These are phyloP conservation scores for Kryptopterus vitreolus DNA, from an alignment of 2,797 vertebrate species.

Conservation along the genomic window DNA sequence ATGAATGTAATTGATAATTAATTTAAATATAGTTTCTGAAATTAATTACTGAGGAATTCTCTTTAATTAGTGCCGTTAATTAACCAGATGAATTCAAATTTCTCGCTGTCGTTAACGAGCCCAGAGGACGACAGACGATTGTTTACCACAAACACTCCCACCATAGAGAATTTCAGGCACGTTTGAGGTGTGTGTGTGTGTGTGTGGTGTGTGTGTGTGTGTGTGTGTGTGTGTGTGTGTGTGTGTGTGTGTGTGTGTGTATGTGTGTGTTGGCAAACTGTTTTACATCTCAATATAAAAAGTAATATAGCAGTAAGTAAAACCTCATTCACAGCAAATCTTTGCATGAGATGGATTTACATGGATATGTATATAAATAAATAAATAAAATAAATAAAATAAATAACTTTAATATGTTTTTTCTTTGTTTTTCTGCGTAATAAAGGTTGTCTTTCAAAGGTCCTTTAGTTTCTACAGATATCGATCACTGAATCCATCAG, in stretches of 20 bases:
- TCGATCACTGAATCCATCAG: too few relatives aligned
- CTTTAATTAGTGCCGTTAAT: constrained; percentile 73
- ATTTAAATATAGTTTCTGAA: constrained; percentile 70
- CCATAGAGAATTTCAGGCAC: constrained; percentile 21
- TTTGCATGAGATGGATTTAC: too few relatives aligned
- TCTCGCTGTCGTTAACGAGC: constrained; percentile 60
- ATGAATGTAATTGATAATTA: constrained; percentile 76
- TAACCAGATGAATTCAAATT: constrained; percentile 62
- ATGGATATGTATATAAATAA: too few relatives aligned
- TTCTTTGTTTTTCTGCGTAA: too few relatives aligned
- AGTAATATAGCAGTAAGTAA: too few relatives aligned
- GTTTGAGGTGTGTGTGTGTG: constrained; percentile 2
- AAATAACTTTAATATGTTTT: too few relatives aligned
- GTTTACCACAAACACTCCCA: constrained; percentile 62
- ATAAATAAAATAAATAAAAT: too few relatives aligned
- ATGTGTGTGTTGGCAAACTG: constrained; percentile 4
- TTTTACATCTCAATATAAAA: not conserved
- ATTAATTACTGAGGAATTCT: constrained; percentile 74
- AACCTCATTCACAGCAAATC: too few relatives aligned
- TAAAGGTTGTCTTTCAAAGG: too few relatives aligned
- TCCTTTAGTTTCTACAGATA: too few relatives aligned
- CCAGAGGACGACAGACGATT: constrained; percentile 53
- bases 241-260: constrained; percentile 24
- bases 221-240: constrained; percentile 34
- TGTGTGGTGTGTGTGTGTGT: constrained; percentile 16